Evolutionary conservation across 2,797 vertebrate genomes (phyloP).

Genomic region (Pteropus rufus): DNA sequence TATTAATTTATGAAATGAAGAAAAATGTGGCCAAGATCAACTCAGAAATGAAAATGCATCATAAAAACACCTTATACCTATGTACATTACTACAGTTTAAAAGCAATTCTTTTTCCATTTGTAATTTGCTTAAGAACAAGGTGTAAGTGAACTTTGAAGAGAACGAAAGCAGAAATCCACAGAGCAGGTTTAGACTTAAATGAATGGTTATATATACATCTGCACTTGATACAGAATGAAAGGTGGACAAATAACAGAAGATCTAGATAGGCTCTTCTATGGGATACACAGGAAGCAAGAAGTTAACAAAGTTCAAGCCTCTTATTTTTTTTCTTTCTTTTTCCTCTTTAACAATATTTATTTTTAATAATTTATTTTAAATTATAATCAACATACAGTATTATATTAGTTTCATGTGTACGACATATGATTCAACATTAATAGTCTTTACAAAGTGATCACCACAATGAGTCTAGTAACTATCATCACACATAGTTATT

Average conservation of each 20-base stretch:
- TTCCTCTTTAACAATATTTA: neutral
- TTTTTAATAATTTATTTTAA: neutral
- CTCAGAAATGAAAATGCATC: constrained; percentile 28
- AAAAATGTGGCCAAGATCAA: constrained; percentile 20
- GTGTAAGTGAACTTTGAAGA: neutral
- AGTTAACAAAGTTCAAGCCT: neutral
- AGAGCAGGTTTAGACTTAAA: neutral
- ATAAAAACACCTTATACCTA: constrained; percentile 5
- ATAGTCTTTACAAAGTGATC: neutral
- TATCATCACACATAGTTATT: neutral
- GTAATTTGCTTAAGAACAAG: constrained; percentile 13
- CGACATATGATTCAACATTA: neutral
- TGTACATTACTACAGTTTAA: neutral
- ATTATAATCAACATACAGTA: neutral
- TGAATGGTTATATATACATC: neutral
- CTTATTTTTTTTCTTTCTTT: neutral
- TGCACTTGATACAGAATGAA: neutral
- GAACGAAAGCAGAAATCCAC: neutral
- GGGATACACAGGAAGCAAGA: neutral
- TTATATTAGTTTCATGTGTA: neutral
- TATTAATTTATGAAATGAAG: constrained; percentile 42
- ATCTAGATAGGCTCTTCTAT: neutral
- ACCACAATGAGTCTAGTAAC: neutral
- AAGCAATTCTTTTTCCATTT: neutral
- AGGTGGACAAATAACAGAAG: neutral